Evolutionary conservation across 2,888 invertebrate genomes (phyloP), one percentile per base, ranked within the genome.

Genomic region (Phaedon cochleariae): DNA sequence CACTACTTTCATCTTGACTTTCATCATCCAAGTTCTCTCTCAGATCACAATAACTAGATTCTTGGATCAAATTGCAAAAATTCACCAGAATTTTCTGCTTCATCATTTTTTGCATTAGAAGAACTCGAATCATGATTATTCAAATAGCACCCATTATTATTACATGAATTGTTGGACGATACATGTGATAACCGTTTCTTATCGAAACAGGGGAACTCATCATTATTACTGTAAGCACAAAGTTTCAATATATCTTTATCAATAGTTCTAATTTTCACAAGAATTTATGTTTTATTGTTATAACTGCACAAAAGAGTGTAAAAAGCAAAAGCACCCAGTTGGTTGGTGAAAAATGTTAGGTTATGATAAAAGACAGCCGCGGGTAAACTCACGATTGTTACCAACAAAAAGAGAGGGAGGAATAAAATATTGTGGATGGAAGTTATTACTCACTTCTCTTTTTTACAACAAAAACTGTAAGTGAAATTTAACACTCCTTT

Each of bases 161-260:
- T 31, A 17, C 17, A 15, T 17, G 34, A 53, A 31, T 53, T 53
- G 53, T 53, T 9, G 9, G 53, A 53, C 4, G 31, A 53, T 15
- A 17, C 9, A 5, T 53, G 53, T 31, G 31, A 53, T 0, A 53
- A 53, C 17, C 53, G 31, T 53, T 53, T 53, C 53, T 31, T 53
- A 53, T 53, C 29, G 53, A 29, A 53, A 49, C 49, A 22, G 21
- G 52, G 52, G 29, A 52, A 52, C 52, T 52, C 52, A 52, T 52
- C 52, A 52, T 52, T 52, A 52, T 22, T 26, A n/a, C n/a, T n/a
- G n/a, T n/a, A n/a, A n/a, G n/a, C n/a, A 52, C 9, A 52, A 52
- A 29, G 52, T 52, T 52, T 52, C 52, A 15, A 52, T 52, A 52
- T 52, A 52, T 52, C 29, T 52, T 52, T 7, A 52, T 52, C 52